phyloP scores from a whole-genome alignment of 2,797 vertebrate genomes.

The Chiroxiphia lanceolata region DNA sequence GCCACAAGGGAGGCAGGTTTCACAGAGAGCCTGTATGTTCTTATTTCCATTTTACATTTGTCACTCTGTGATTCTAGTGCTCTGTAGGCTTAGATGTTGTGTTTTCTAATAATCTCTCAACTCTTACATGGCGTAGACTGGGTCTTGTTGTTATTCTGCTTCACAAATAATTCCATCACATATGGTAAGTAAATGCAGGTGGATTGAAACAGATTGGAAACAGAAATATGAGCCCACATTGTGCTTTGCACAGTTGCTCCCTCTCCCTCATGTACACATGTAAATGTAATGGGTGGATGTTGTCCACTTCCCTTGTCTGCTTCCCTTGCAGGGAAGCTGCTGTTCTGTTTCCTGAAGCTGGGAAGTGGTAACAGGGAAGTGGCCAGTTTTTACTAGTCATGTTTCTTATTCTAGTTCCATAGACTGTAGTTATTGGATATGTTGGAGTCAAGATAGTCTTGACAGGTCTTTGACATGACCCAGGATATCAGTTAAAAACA shows the following conservation, averaged over 20 bases:
- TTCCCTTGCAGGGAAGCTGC: not conserved
- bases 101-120: not conserved
- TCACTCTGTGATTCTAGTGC: not conserved
- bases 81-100: not conserved
- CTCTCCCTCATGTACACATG: not conserved
- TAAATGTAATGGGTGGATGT: not conserved
- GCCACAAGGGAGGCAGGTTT: not conserved
- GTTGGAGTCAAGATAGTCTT: not conserved
- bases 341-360: not conserved
- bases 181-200: not conserved
- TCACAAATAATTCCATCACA: not conserved
- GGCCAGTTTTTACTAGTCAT: not conserved
- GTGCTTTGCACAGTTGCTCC: not conserved
- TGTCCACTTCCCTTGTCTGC: not conserved
- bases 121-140: not conserved
- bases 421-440: not conserved
- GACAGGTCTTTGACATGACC: not conserved
- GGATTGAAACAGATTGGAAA: not conserved
- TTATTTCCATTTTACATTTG: slow-evolving; percentile 12
- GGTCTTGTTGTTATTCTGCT: not conserved
- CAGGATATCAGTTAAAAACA: not conserved
- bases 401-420: not conserved
- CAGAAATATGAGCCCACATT: not conserved
- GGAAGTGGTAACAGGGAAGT: not conserved
- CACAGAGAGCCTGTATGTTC: not conserved